These are phyloP conservation scores for Drosophila pallidifrons DNA, from an alignment of 1,140 invertebrate species.

Conservation along the genomic window DNA sequence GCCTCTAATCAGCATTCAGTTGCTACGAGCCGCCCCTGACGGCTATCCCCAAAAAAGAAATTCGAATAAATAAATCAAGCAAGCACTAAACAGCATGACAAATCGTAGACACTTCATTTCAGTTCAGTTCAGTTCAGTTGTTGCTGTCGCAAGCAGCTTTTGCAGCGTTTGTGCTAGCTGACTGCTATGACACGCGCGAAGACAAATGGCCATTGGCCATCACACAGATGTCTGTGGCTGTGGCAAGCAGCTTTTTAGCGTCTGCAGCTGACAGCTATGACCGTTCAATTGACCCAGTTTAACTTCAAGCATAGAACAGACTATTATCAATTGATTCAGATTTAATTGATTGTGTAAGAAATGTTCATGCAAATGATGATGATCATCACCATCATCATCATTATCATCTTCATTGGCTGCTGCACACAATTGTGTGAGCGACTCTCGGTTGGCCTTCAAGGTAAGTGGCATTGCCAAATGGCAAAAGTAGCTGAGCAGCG, in stretches of 20 bases:
- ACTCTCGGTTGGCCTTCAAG: conserved; percentile 7
- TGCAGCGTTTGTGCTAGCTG: not conserved
- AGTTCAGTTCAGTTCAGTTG: not conserved
- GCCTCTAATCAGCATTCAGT: conserved; percentile 25
- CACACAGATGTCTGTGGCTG: no score
- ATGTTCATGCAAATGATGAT: no score
- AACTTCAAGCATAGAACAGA: no score
- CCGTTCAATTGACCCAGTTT: not conserved
- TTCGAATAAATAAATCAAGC: conserved; percentile 9
- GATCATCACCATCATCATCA: no score
- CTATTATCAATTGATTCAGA: no score
- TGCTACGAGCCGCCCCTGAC: conserved; percentile 8
- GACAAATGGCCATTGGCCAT: not conserved
- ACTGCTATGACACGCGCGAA: not conserved
- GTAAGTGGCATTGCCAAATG: conserved; percentile 17
- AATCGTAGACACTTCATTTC: conserved; percentile 1
- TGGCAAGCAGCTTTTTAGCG: conserved; percentile 5
- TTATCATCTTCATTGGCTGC: no score
- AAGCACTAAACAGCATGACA: conserved; percentile 14
- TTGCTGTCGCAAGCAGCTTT: not conserved
- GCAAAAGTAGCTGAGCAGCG: not conserved
- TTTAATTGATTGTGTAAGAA: no score
- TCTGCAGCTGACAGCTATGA: conserved; percentile 11
- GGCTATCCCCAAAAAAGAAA: conserved; percentile 27
- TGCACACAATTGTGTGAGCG: not conserved